Evolutionary conservation across 2,888 invertebrate genomes (phyloP).

Genomic region (Cecidostiba fungosa): DNA sequence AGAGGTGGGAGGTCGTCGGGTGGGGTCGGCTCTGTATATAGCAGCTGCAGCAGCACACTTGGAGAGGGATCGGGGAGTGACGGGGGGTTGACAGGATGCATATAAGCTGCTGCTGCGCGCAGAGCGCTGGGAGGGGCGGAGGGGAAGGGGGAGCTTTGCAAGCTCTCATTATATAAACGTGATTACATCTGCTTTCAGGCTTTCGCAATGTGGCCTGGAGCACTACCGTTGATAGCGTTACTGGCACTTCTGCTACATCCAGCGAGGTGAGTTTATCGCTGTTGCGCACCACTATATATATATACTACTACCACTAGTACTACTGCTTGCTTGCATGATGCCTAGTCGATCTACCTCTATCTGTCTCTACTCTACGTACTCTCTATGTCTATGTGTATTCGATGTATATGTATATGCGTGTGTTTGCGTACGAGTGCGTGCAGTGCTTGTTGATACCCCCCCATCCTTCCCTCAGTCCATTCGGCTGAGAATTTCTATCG

Average conservation of each 20-base stretch:
- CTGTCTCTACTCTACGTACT: neutral
- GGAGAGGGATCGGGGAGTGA: constrained; percentile 48
- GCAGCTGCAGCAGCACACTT: neutral
- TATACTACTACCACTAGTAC: neutral
- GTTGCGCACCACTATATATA: constrained; percentile 31
- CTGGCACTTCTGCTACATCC: constrained; percentile 78
- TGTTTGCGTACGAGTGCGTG: neutral
- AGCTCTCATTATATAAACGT: constrained; percentile 68
- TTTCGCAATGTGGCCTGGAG: constrained; percentile 80
- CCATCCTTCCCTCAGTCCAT: no score
- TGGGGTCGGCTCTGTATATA: neutral
- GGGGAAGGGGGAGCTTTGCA: constrained; percentile 45
- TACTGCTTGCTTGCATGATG: neutral
- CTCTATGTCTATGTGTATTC: no score
- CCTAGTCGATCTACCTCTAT: neutral
- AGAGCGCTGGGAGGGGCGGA: constrained; percentile 27
- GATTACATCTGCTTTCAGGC: constrained; percentile 76
- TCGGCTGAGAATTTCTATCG: no score
- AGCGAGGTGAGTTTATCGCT: constrained; percentile 74
- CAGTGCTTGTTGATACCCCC: constrained; percentile 25
- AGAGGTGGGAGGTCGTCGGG: neutral
- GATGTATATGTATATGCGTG: neutral
- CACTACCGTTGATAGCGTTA: constrained; percentile 78
- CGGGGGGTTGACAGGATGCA: constrained; percentile 46
- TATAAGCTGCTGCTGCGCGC: constrained; percentile 14